Conservation (phyloP, 2,113 vertebrate species). For the Stigmatopora nigra region DNA sequence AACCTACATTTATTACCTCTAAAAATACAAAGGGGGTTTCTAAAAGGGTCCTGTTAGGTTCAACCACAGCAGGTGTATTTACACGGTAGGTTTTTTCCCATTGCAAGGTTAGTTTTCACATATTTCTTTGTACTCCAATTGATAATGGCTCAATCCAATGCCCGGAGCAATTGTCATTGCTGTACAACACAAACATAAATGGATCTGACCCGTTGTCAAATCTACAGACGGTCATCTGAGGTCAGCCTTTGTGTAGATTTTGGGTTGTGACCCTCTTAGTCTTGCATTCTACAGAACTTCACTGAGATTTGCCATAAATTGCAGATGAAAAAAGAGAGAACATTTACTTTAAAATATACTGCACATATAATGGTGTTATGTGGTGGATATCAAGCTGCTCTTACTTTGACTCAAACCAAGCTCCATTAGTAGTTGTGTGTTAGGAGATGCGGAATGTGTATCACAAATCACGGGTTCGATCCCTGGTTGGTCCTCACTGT, state of each 20-base stretch:
- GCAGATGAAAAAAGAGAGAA: neutral
- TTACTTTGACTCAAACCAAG: conserved; percentile 16
- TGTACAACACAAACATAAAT: neutral
- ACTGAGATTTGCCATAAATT: neutral
- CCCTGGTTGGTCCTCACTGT: no score
- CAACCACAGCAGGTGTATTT: conserved; percentile 46
- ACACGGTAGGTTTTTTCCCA: conserved; percentile 15
- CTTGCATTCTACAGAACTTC: neutral
- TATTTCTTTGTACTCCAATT: conserved; percentile 11
- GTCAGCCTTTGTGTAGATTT: conserved; percentile 13
- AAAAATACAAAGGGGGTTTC: conserved; percentile 65
- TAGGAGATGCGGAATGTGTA: neutral
- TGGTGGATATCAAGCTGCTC: neutral
- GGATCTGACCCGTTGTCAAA: conserved; percentile 11
- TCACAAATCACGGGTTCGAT: no score
- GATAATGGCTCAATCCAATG: neutral
- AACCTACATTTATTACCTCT: conserved; percentile 65
- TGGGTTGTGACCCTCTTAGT: neutral
- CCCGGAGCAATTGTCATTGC: conserved; percentile 15
- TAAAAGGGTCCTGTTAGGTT: conserved; percentile 52
- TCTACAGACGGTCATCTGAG: conserved; percentile 18
- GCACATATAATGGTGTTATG: conserved; percentile 3
- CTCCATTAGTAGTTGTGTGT: conserved; percentile 21
- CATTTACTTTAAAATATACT: neutral
- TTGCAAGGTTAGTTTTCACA: conserved; percentile 17